phyloP scores from a whole-genome alignment of 2,797 vertebrate species.

The Cossypha heuglini region DNA sequence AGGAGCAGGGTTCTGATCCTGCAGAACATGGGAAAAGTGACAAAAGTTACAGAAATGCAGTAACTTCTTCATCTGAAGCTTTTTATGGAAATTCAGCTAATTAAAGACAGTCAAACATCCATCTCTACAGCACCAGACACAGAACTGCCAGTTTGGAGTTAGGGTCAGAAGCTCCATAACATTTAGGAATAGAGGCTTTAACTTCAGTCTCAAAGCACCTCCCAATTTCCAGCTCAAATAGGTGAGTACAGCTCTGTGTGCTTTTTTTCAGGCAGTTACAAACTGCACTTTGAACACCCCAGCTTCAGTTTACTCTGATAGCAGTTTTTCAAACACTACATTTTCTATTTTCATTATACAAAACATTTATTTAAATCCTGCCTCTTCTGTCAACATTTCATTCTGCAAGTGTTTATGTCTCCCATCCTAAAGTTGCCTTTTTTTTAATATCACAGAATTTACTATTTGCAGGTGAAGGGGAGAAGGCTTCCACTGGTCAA shows the following conservation, averaged over 20 bases:
- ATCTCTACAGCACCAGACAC: neutral
- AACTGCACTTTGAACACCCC: neutral
- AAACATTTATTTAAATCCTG: neutral
- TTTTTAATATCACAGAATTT: neutral
- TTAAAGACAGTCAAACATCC: neutral
- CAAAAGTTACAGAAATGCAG: neutral
- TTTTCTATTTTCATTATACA: neutral
- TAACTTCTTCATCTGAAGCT: neutral
- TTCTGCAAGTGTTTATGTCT: neutral
- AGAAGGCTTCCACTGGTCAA: neutral
- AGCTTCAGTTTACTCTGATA: neutral
- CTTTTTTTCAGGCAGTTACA: neutral
- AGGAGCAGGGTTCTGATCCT: constrained; percentile 87
- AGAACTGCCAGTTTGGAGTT: neutral
- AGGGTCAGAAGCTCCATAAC: neutral
- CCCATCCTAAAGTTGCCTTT: neutral
- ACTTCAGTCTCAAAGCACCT: neutral
- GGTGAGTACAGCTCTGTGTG: neutral
- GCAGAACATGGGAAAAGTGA: neutral
- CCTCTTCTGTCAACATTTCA: neutral
- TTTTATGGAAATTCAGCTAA: neutral
- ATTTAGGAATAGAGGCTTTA: neutral
- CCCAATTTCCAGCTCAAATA: neutral
- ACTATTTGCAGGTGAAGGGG: neutral
- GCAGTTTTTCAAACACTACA: neutral